Percentiles rank a stretch among this genome's conserved stretches.
Evolutionary conservation across 1,140 invertebrate genomes (phyloP).

Genomic region (Chlorops oryzae): DNA sequence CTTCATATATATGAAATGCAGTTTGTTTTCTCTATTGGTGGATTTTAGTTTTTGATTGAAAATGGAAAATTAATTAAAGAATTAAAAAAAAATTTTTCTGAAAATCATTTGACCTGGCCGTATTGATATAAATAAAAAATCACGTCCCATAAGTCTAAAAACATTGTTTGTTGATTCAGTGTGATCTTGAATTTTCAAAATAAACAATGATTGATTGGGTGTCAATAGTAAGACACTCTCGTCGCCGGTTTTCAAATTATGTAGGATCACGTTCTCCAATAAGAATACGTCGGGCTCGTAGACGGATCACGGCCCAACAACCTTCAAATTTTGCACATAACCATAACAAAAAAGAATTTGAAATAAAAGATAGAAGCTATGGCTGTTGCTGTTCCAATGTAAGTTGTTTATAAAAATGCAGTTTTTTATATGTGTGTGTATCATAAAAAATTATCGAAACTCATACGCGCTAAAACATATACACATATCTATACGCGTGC

Average conservation of each 20-base stretch:
- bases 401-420: slow-evolving; percentile 19
- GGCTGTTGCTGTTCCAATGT: slow-evolving; percentile 41
- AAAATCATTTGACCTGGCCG: too few relatives aligned
- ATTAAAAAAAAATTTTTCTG: too few relatives aligned
- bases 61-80: too few relatives aligned
- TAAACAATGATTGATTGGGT: slow-evolving; percentile 70
- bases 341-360: slow-evolving; percentile 18
- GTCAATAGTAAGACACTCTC: slow-evolving; percentile 65
- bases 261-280: slow-evolving; percentile 58
- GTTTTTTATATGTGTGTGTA: not conserved
- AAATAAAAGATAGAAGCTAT: slow-evolving; percentile 19
- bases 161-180: too few relatives aligned
- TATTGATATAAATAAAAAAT: too few relatives aligned
- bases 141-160: too few relatives aligned
- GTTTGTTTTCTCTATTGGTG: too few relatives aligned
- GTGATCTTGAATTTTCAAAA: too few relatives aligned
- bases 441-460: not conserved
- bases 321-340: too few relatives aligned
- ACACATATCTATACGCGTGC: too few relatives aligned
- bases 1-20: too few relatives aligned
- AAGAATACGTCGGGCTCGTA: slow-evolving; percentile 56
- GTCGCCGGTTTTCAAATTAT: slow-evolving; percentile 66
- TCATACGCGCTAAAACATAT: not conserved
- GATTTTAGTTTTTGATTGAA: too few relatives aligned
- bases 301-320: slow-evolving; percentile 36